A percentile compares a stretch with the other conserved stretches of the same genome.
Conservation (phyloP, 2,113 vertebrate species). For the Sitta europaea region DNA sequence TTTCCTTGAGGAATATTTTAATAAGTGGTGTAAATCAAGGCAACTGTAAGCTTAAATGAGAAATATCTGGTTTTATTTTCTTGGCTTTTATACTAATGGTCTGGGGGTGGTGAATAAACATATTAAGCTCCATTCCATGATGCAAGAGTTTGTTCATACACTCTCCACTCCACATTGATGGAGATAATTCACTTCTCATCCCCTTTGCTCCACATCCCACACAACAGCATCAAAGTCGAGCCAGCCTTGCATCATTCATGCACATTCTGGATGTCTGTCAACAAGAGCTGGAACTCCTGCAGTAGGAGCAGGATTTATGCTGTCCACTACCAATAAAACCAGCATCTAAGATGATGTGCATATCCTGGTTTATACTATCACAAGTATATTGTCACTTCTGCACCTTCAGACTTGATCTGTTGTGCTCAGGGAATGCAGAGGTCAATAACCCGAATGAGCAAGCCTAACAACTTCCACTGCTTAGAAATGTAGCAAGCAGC, state of each 20-base stretch:
- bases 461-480: not conserved
- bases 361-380: not conserved
- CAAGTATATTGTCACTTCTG: not conserved
- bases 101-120: not conserved
- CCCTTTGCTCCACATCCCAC: not conserved
- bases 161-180: not conserved
- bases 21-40: slow-evolving; percentile 2
- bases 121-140: not conserved
- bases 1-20: not conserved
- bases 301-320: not conserved
- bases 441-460: not conserved
- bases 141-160: not conserved
- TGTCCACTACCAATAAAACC: not conserved
- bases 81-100: not conserved
- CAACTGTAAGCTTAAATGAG: not conserved
- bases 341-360: not conserved
- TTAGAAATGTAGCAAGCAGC: not conserved
- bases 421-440: not conserved
- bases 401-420: not conserved
- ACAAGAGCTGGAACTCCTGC: not conserved
- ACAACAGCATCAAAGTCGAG: not conserved
- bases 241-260: not conserved
- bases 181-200: not conserved
- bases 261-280: not conserved
- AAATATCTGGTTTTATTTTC: slow-evolving; percentile 9